These are phyloP conservation scores for Lagodon rhomboides DNA, from an alignment of 2,797 vertebrate species.

Conservation along the genomic window DNA sequence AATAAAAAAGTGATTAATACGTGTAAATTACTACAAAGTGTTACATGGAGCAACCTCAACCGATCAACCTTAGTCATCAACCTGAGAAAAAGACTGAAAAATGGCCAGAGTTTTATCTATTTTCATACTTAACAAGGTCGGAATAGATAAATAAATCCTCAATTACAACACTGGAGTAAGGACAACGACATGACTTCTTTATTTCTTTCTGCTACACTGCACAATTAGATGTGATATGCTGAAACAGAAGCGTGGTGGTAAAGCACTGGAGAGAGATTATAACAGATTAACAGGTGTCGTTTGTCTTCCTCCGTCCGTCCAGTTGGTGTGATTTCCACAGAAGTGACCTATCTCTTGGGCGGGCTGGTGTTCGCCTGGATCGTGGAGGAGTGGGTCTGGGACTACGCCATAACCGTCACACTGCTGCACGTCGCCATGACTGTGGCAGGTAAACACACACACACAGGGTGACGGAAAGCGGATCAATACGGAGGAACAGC, in stretches of 20 bases:
- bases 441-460: constrained; percentile 79
- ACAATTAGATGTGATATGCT: neutral
- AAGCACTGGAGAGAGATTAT: neutral
- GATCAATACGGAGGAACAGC: constrained; percentile 59
- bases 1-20: too few species aligned
- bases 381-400: constrained; percentile 95
- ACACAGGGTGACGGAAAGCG: constrained; percentile 45
- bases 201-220: neutral
- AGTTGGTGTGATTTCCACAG: constrained; percentile 91
- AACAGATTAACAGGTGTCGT: neutral
- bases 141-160: neutral
- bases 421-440: constrained; percentile 90
- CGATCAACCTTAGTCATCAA: too few species aligned
- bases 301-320: constrained; percentile 49
- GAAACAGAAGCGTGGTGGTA: neutral
- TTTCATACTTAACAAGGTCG: neutral
- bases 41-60: too few species aligned
- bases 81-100: too few species aligned
- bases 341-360: constrained; percentile 89
- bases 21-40: too few species aligned
- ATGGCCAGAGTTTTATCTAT: neutral
- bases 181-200: neutral
- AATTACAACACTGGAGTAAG: too few species aligned
- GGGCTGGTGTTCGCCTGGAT: constrained; percentile 90
- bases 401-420: constrained; percentile 92